Base-by-base conservation (phyloP, 2,797 vertebrate species). In the Acanthornis magna region DNA sequence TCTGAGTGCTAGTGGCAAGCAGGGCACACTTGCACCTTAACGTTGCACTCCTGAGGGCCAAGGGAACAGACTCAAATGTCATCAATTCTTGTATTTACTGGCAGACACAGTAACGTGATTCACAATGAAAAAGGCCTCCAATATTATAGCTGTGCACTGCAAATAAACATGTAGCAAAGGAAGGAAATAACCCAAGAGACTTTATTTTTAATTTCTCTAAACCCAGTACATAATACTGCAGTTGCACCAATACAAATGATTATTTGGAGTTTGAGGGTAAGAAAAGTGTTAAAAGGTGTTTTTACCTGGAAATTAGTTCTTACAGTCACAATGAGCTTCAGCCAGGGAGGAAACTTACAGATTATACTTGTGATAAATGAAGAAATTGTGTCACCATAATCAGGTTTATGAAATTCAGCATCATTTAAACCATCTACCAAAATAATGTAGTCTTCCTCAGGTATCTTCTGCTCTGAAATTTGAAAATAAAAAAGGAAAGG, bases 351-450 rank as follows among this genome's bases (percentile, higher is more conserved):
- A 96, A 99, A 99, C 81, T 98, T 99, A 88, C 97, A 94, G 91
- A 99, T 98, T 93, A 99, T 98, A 96, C 98, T 99, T n/a, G 98
- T 96, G 95, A 99, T 98, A 97, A 99, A 99, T 36, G 99, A 99
- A 92, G 99, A 98, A 75, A 99, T 98, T 8, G 99, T 99, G 97
- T 99, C 99, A 62, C 99, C 99, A 65, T 99, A 99, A 98, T 99
- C 99, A 29, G 99, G 99, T 83, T 99, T 99, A 95, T 99, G 99
- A 97, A 99, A 99, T 97, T 99, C 99, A 1, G 99, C 99, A 96
- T 99, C 99, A 48, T 99, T 99, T 97, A 99, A 98, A 32, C 99
- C 99, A 45, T 99, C 99, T 76, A 99, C 97, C 97, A 99, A 97
- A 97, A 99, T 99, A 80, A 99, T 98, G 96, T 98, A 98, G 95